Conservation (phyloP, 2,888 invertebrate species). For the Dynastes grantii region DNA sequence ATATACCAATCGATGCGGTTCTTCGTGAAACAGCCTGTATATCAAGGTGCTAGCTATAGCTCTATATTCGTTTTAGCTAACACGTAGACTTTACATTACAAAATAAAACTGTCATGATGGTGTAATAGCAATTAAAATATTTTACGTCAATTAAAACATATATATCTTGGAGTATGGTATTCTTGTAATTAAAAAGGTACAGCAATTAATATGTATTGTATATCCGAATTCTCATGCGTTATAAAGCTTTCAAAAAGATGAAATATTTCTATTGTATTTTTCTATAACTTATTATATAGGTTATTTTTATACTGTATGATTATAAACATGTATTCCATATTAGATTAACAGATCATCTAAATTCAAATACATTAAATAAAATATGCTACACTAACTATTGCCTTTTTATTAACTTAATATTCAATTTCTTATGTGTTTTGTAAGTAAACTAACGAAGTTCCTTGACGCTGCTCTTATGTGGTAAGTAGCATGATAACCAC, state of each 20-base stretch:
- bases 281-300: conserved; percentile 3
- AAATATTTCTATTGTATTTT: conserved; percentile 17
- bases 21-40: too few species aligned
- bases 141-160: not conserved
- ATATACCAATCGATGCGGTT: too few species aligned
- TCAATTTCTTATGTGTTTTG: too few species aligned
- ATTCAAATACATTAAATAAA: conserved; percentile 8
- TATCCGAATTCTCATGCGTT: not conserved
- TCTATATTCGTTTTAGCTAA: too few species aligned
- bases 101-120: too few species aligned
- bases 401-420: not conserved
- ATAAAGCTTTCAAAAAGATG: conserved; percentile 25
- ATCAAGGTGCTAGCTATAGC: too few species aligned
- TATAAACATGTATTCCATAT: conserved; percentile 8
- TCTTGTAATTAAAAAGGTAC: not conserved
- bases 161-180: not conserved
- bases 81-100: too few species aligned
- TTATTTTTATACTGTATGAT: conserved; percentile 23
- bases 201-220: not conserved
- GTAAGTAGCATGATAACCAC: too few species aligned
- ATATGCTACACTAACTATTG: not conserved
- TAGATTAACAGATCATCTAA: not conserved
- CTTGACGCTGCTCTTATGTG: too few species aligned
- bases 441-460: too few species aligned
- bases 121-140: not conserved